Evolutionary conservation across 2,113 vertebrate genomes (phyloP).

Genomic region (Turdus rufiventris): DNA sequence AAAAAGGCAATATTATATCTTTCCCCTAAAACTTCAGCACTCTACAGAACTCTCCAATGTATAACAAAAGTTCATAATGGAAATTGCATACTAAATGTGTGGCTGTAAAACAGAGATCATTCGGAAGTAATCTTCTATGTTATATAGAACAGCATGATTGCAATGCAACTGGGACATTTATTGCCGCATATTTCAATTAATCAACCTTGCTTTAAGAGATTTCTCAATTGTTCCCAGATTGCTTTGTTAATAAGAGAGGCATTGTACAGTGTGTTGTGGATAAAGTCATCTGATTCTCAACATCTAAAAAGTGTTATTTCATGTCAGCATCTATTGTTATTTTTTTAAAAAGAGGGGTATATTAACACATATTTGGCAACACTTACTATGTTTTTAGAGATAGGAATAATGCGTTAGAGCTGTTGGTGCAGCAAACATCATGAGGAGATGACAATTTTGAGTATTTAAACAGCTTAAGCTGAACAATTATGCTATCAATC

Average conservation of each 20-base stretch:
- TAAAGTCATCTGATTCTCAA: neutral
- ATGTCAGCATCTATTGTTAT: neutral
- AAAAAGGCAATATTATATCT: neutral
- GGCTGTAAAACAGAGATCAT: neutral
- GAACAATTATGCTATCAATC: neutral
- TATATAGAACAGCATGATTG: neutral
- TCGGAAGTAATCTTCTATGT: neutral
- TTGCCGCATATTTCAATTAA: slow-evolving; percentile 24
- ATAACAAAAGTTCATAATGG: neutral
- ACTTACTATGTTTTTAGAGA: neutral
- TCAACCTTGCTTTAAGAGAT: neutral
- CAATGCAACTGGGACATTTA: neutral
- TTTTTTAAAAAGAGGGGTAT: neutral
- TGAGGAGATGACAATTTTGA: neutral
- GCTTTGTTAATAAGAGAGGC: neutral
- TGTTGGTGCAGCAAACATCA: neutral
- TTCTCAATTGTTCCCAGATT: neutral
- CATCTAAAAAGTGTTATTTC: neutral
- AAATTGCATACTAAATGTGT: neutral
- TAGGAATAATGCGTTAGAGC: neutral
- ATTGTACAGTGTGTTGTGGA: neutral
- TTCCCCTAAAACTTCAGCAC: neutral
- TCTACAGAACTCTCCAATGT: neutral
- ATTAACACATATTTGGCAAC: neutral
- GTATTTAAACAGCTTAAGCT: neutral